Evolutionary conservation across 2,888 invertebrate genomes (phyloP), one percentile per base, ranked within the genome.

Genomic region (Melanophora roralis): DNA sequence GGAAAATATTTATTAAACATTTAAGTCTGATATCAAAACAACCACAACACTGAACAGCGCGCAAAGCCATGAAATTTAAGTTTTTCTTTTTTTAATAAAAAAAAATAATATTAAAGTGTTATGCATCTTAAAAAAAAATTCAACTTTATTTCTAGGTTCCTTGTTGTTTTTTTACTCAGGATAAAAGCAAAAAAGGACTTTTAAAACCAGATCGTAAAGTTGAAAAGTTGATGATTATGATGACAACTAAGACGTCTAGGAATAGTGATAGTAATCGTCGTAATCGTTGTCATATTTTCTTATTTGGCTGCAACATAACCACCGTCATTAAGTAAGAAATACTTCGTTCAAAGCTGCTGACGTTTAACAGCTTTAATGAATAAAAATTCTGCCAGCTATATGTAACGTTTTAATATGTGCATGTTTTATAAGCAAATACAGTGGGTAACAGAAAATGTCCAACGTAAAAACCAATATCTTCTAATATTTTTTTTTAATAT

Each of bases 391-490:
- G 36, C 62, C 43, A 74, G 59, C 51, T 59, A 67, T 86, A 87
- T 87, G 88, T 86, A 83, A 85, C 88, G 84, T 83, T 84, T 85
- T 86, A 83, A 86, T 86, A 85, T 74, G 81, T 77, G 76, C 68
- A 79, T 82, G 3, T 6, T 27, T 84, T 83, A 83, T 83, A 83
- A 85, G 19, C 38, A 51, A 1, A 34, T 62, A 62, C 65, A 80
- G 67, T 19, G 5, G 6, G 51, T 32, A 36, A 43, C 45, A 6
- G 27, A 27, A 27, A 27, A 27, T 27, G 27, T 27, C n/a, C n/a
- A n/a, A n/a, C n/a, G n/a, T n/a, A n/a, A n/a, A n/a, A n/a, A n/a
- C n/a, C n/a, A n/a, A n/a, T n/a, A n/a, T n/a, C n/a, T n/a, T n/a
- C n/a, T n/a, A n/a, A n/a, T n/a, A n/a, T n/a, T n/a, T n/a, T n/a